Percentiles rank a stretch among this genome's conserved stretches.
These are phyloP conservation scores for Dendrocopos noguchii DNA, from an alignment of 2,113 vertebrate species.

Conservation along the genomic window DNA sequence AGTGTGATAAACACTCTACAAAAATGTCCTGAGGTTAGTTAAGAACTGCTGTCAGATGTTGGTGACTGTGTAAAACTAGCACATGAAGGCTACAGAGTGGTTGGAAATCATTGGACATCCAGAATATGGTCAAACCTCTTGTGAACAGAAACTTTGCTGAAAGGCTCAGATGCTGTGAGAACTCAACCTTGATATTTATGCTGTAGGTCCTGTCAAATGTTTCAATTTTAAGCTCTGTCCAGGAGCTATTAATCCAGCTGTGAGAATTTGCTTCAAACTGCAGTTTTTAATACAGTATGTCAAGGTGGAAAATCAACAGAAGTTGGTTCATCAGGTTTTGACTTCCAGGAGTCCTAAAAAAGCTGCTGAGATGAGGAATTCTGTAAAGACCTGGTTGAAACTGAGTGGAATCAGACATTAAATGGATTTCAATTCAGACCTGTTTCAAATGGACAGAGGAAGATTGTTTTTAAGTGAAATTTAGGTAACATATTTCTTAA, in stretches of 20 bases:
- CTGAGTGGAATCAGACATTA: neutral
- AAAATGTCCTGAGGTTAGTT: neutral
- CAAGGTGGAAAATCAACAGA: slow-evolving; percentile 5
- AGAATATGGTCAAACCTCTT: neutral
- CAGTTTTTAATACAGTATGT: neutral
- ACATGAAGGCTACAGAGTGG: neutral
- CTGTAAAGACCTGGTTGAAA: neutral
- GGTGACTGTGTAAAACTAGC: neutral
- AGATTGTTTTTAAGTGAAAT: neutral
- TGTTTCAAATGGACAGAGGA: neutral
- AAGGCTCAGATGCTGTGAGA: neutral
- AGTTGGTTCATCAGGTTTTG: neutral
- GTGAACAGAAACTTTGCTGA: neutral
- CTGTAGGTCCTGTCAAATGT: neutral
- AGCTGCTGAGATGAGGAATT: neutral
- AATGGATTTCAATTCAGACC: neutral
- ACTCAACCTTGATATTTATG: slow-evolving; percentile 4
- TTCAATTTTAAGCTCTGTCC: neutral
- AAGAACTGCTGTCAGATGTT: neutral
- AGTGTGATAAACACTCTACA: neutral
- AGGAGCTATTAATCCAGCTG: slow-evolving; percentile 33
- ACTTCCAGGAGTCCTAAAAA: neutral
- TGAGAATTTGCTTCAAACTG: slow-evolving; percentile 27
- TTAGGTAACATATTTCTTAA: neutral
- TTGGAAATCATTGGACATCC: neutral